Base-by-base conservation (phyloP, 2,888 invertebrate species). In the Coelogynopora nodosa region DNA sequence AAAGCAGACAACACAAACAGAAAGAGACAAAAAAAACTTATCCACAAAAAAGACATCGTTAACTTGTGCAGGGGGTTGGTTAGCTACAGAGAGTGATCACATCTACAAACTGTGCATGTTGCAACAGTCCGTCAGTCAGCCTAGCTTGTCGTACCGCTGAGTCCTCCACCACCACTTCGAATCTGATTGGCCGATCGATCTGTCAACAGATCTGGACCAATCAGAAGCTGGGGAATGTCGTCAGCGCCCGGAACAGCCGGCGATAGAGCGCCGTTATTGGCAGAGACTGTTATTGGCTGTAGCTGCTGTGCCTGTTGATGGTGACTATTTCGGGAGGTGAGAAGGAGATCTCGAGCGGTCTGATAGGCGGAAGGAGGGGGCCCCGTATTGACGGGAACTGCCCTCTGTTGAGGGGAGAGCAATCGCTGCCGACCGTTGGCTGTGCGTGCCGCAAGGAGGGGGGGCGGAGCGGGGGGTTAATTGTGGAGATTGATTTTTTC, bases 161-260 rank as follows among this genome's bases (percentile, higher is more conserved):
- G 49, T 49, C 18, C 10, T 49, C 49, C 49, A 49, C 5, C 18
- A 49, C 10, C 49, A 13, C 10, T 5, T 13, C 10, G 10, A 49
- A 49, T 49, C 18, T 49, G 49, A 49, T 49, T 49, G 5, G 74
- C 74, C 23, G 5, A 5, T 5, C 23, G 5, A 74, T 26, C 74
- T n/a, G 27, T 10, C 5, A 26, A 26, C 2, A 23, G 27, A n/a
- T 74, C 74, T 2, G 27, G 74, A 74, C 74, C 5, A 74, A 74
- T 74, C 74, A 74, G 74, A 74, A 74, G 5, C 23, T 74, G 74
- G 2, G 74, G 74, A 74, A 74, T 74, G 74, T 74, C 74, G 27
- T 23, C 74, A 74, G 5, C 23, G 23, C 74, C 74, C 10, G 10
- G 2, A 26, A 2, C 74, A 2, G 74, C 23, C 2, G 74, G 74